Evolutionary conservation across 2,888 invertebrate species (phyloP), one percentile per base, ranked within the genome.

Genomic region (Rotaria macrura): DNA sequence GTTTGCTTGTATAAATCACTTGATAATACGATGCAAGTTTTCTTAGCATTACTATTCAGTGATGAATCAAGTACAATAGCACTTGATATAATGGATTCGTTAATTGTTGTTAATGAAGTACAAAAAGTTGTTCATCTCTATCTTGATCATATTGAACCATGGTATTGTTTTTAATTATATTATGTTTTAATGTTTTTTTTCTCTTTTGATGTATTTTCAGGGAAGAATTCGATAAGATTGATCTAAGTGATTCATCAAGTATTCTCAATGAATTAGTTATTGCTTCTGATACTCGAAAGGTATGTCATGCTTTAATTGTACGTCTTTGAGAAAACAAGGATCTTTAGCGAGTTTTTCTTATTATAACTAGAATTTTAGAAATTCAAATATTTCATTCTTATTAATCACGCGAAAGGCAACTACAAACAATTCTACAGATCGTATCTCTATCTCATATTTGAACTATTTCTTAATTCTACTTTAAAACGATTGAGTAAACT

Each of bases 91-190:
- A 79, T 79, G 79, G 79, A 79, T 79, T 79, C 79, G n/a, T 43
- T 79, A 43, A 79, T 79, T 43, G 79, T 79, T 79, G 20, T 79
- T 43, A 79, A 79, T 79, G 79, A 79, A 79, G 79, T 79, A 14
- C 79, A 79, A 79, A 79, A 79, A 79, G 43, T 38, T 40, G 79
- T 79, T 43, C 79, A 79, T 25, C 43, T 79, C 12, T 79, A 79
- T 43, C 43, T 79, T 12, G 79, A 79, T 79, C 79, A 79, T 79
- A 79, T 79, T 43, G 79, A 79, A 79, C 79, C 79, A 79, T 79
- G 79, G 79, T 79, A 79, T 25, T 7, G 2, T 79, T 10, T n/a
- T n/a, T n/a, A n/a, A n/a, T n/a, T n/a, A n/a, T n/a, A n/a, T n/a
- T n/a, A n/a, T n/a, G n/a, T n/a, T n/a, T n/a, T n/a, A n/a, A n/a